A percentile compares a stretch with the other conserved stretches of the same genome.
phyloP scores from a whole-genome alignment of 2,888 invertebrate species.

The Eupsilia transversa region DNA sequence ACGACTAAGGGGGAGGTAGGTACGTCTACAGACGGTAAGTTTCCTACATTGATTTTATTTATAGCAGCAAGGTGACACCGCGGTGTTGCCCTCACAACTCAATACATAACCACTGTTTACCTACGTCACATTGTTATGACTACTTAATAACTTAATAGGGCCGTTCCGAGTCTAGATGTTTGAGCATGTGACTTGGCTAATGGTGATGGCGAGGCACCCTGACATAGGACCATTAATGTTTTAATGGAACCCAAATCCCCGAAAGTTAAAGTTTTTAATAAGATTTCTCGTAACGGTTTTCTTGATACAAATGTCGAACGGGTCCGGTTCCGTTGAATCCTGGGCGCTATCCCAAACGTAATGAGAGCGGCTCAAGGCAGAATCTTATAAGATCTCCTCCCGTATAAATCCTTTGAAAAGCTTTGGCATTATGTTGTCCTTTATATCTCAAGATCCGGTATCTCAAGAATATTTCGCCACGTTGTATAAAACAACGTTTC shows the following conservation, averaged over 20 bases:
- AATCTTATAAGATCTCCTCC: conserved; percentile 20
- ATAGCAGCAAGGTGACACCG: conserved; percentile 62
- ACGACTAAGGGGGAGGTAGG: neutral
- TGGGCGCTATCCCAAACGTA: neutral
- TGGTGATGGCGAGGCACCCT: neutral
- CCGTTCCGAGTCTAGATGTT: conserved; percentile 24
- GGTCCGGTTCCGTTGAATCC: neutral
- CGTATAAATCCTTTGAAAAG: conserved; percentile 28
- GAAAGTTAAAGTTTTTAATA: neutral
- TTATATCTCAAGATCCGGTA: conserved; percentile 18
- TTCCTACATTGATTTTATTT: conserved; percentile 49
- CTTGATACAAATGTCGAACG: conserved; percentile 2
- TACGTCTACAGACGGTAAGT: conserved; percentile 27
- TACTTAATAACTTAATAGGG: conserved; percentile 21
- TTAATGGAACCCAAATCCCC: neutral
- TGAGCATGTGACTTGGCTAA: conserved; percentile 3
- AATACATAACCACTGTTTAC: conserved; percentile 35
- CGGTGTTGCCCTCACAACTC: conserved; percentile 48
- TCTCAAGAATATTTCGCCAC: conserved; percentile 17
- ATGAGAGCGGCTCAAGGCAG: conserved; percentile 8
- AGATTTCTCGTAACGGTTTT: neutral
- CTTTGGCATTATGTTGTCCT: conserved; percentile 12
- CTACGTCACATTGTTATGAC: conserved; percentile 46
- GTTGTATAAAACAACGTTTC: conserved; percentile 19
- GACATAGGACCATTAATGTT: neutral